Base-by-base conservation (phyloP, 2,797 vertebrate species). In the Hippoglossus hippoglossus region DNA sequence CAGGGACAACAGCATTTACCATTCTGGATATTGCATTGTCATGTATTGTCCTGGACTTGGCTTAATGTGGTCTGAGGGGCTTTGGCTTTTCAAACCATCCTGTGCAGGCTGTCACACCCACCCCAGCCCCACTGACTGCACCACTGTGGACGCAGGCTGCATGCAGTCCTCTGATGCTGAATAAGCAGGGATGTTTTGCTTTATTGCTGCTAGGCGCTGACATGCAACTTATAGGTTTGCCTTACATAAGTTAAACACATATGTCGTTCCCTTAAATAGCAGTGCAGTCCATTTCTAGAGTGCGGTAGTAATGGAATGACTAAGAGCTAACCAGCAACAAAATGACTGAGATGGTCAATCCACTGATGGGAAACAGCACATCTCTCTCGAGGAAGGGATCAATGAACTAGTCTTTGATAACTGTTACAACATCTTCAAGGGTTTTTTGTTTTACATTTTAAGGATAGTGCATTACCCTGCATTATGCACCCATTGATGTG, bases 101-200 rank as follows among this genome's bases (percentile, higher is more conserved):
- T 65, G 22, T 68, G 65, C 63, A 53, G 68, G 54, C 67, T 79
- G 84, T 83, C 91, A 89, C 90, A 91, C 90, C 91, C 91, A 86
- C 85, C 1, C 54, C 39, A 56, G 68, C 60, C 74, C 49, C 63
- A 56, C 22, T 73, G 55, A 73, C 68, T 56, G 75, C 75, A 80
- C 74, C 83, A 82, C 49, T 64, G 47, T 67, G 67, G 59, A 73
- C 53, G 28, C 39, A 34, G 55, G 53, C 63, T 63, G 63, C 58
- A 57, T n/a, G 34, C 57, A 24, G 61, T 24, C 47, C 3, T 46
- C 64, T 62, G 52, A 73, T 87, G 81, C 85, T 80, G 85, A 86
- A 84, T 73, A 68, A 73, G 73, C 77, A 70, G 34, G 6, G 67
- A 55, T 49, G 47, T 21, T 63, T 71, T 53, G 54, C 67, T 81